phyloP scores from a whole-genome alignment of 1,140 invertebrate species.

The Dendroctonus valens region DNA sequence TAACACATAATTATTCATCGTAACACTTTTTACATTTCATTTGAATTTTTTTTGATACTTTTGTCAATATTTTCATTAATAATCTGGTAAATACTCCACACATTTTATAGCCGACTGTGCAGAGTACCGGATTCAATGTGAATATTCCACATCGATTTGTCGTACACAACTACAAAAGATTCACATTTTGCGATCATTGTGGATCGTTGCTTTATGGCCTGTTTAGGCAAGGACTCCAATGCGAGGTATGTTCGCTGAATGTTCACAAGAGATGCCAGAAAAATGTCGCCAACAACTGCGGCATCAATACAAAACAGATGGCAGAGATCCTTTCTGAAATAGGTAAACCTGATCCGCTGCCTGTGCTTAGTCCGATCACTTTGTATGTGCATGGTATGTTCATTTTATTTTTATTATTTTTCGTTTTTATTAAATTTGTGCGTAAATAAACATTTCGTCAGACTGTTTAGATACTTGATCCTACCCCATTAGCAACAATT shows the following conservation, averaged over 20 bases:
- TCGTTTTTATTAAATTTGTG: conserved; percentile 14
- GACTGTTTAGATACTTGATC: conserved; percentile 3
- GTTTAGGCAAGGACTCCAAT: conserved; percentile 95
- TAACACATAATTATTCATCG: no score
- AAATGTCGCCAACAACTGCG: conserved; percentile 99
- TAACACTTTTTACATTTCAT: no score
- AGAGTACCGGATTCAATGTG: conserved; percentile 90
- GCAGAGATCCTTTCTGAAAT: conserved; percentile 87
- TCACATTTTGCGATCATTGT: conserved; percentile 99
- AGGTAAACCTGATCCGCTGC: conserved; percentile 57
- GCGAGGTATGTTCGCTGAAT: conserved; percentile 96
- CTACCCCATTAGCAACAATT: neutral
- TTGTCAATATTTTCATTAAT: no score
- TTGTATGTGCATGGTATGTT: conserved; percentile 31
- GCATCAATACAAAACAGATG: conserved; percentile 96
- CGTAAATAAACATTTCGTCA: neutral
- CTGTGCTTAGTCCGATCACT: conserved; percentile 22
- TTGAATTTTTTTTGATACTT: no score
- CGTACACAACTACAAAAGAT: conserved; percentile 93
- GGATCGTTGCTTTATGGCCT: conserved; percentile 95
- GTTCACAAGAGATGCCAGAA: conserved; percentile 98
- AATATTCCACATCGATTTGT: conserved; percentile 95
- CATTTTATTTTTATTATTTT: conserved; percentile 21
- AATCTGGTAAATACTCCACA: no score
- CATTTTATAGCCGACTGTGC: conserved; percentile 52